Percentiles rank a stretch among this genome's conserved stretches.
phyloP scores from a whole-genome alignment of 2,888 invertebrate species.

The Micropterix aruncella region DNA sequence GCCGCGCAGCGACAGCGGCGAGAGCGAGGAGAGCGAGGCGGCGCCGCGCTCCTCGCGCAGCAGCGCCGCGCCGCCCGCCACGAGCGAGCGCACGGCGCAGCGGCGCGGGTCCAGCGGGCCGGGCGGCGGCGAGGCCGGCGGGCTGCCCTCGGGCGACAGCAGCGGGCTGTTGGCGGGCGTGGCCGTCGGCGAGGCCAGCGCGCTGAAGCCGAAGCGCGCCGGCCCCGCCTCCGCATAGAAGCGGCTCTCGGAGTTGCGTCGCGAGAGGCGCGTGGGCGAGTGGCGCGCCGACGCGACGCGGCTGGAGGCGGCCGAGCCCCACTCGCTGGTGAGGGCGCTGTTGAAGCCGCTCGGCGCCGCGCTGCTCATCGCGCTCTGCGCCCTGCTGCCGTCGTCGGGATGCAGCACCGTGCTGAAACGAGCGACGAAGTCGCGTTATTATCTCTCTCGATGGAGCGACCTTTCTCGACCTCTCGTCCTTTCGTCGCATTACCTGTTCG shows the following conservation, averaged over 20 bases:
- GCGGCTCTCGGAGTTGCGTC: constrained; percentile 68
- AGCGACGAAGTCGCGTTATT: not conserved
- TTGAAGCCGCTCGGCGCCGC: constrained; percentile 38
- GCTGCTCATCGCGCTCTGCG: constrained; percentile 44
- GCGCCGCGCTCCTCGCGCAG: constrained; percentile 34
- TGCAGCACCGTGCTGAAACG: constrained; percentile 65
- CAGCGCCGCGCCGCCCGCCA: constrained; percentile 34
- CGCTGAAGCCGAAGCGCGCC: constrained; percentile 58
- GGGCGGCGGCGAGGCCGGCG: constrained; percentile 42
- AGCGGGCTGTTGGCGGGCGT: constrained; percentile 82
- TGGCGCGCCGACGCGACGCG: constrained; percentile 31
- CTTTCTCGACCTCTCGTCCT: too few species aligned
- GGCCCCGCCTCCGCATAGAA: constrained; percentile 52
- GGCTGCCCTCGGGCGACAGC: constrained; percentile 36
- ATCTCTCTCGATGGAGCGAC: too few species aligned
- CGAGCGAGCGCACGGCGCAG: constrained; percentile 36
- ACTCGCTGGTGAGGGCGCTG: constrained; percentile 37
- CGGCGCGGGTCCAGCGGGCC: constrained; percentile 25
- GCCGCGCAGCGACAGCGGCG: constrained; percentile 44
- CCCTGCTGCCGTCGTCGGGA: constrained; percentile 70
- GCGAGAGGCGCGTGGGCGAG: constrained; percentile 37
- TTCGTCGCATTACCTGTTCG: constrained; percentile 57
- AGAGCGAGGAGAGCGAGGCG: constrained; percentile 44
- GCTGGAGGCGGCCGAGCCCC: constrained; percentile 52
- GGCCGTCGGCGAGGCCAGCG: constrained; percentile 65